Evolutionary conservation across 1,140 invertebrate genomes (phyloP).

Genomic region (Orchestia grillus): DNA sequence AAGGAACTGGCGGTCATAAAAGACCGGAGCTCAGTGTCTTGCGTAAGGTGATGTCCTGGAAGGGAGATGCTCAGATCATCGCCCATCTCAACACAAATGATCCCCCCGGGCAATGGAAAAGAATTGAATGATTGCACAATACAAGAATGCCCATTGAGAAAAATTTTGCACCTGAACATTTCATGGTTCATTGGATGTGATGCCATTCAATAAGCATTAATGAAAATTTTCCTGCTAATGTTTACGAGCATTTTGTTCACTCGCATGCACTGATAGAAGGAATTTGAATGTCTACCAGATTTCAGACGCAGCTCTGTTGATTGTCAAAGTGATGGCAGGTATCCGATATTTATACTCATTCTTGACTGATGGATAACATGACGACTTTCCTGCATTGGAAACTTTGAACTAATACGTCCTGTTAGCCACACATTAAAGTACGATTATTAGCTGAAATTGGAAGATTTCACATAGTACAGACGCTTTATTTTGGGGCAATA

Average conservation of each 20-base stretch:
- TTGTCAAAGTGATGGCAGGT: background rate
- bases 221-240: background rate
- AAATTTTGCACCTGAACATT: background rate
- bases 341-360: background rate
- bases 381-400: background rate
- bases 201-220: background rate
- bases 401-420: background rate
- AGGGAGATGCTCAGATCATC: constrained; percentile 18
- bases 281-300: too few relatives aligned
- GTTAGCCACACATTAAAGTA: background rate
- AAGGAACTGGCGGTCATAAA: constrained; percentile 4
- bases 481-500: too few relatives aligned
- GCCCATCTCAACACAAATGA: background rate
- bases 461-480: too few relatives aligned
- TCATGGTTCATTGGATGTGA: background rate
- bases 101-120: background rate
- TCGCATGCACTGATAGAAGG: too few relatives aligned
- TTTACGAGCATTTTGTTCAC: background rate
- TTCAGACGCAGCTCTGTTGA: background rate
- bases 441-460: background rate
- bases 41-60: constrained; percentile 19
- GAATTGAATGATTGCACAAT: background rate
- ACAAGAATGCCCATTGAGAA: constrained; percentile 1
- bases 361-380: background rate
- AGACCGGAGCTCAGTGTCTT: constrained; percentile 6